A percentile compares a stretch with the other conserved stretches of the same genome.
These are phyloP conservation scores for Carassius gibelio DNA, from an alignment of 2,113 vertebrate species.

Conservation along the genomic window DNA sequence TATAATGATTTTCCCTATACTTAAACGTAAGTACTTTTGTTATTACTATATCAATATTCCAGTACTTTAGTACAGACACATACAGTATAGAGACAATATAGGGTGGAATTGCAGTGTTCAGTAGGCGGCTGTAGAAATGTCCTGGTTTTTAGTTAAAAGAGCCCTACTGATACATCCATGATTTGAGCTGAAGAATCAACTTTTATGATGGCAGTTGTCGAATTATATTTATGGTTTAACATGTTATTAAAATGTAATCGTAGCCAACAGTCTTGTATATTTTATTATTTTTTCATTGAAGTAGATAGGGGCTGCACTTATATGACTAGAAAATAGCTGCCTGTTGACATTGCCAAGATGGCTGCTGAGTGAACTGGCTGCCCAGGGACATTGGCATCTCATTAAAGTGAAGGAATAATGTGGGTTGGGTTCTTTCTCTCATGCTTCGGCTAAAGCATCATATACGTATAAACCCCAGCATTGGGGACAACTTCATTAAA, in stretches of 20 bases:
- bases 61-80: too few species aligned
- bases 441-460: neutral
- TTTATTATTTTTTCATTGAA: constrained; percentile 7
- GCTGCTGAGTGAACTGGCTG: neutral
- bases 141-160: neutral
- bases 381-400: constrained; percentile 21
- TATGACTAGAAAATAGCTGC: constrained; percentile 17
- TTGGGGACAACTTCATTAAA: neutral
- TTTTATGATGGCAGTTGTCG: neutral
- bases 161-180: neutral
- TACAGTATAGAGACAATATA: too few species aligned
- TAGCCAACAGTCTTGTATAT: neutral
- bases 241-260: neutral
- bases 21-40: too few species aligned
- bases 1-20: too few species aligned
- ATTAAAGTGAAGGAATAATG: constrained; percentile 9
- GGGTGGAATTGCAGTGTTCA: too few species aligned
- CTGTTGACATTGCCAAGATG: neutral
- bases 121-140: neutral
- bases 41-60: too few species aligned
- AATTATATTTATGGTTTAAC: neutral
- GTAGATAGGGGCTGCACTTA: neutral
- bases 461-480: neutral
- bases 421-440: neutral
- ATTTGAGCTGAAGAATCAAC: neutral